A percentile compares a stretch with the other conserved stretches of the same genome.
phyloP scores from a whole-genome alignment of 2,888 invertebrate genomes.

The Linnaemya vulpina region DNA sequence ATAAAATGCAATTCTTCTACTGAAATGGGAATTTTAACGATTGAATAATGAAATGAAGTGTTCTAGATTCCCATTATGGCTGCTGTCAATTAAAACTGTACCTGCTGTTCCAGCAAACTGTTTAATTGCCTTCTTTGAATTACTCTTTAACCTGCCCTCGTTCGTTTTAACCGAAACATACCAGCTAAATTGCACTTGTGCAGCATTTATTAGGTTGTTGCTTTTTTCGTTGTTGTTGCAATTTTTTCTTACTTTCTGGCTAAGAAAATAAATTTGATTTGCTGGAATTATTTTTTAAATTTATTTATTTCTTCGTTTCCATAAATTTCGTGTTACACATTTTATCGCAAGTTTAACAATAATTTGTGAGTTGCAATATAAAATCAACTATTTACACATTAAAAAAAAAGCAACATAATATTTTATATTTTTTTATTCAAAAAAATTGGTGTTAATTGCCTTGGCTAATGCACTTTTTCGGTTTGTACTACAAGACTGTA shows the following conservation, averaged over 20 bases:
- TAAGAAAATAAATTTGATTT: constrained; percentile 35
- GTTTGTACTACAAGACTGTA: constrained; percentile 2
- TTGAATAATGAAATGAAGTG: no score
- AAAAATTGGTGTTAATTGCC: constrained; percentile 67
- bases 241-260: constrained; percentile 33
- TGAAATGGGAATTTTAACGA: no score
- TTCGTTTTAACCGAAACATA: constrained; percentile 15
- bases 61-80: no score
- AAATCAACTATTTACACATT: constrained; percentile 42
- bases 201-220: constrained; percentile 16
- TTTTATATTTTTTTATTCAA: constrained; percentile 39
- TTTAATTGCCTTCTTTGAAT: background rate
- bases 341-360: constrained; percentile 65
- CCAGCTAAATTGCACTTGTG: constrained; percentile 51
- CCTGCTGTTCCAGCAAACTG: no score
- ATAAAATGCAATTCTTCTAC: no score
- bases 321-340: constrained; percentile 26
- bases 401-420: constrained; percentile 4
- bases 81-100: no score
- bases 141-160: background rate
- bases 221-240: background rate
- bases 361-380: constrained; percentile 62
- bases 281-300: background rate
- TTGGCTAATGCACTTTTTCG: constrained; percentile 43
- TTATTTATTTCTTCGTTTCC: no score